phyloP scores from a whole-genome alignment of 2,888 invertebrate genomes.

The Tipula helvola region DNA sequence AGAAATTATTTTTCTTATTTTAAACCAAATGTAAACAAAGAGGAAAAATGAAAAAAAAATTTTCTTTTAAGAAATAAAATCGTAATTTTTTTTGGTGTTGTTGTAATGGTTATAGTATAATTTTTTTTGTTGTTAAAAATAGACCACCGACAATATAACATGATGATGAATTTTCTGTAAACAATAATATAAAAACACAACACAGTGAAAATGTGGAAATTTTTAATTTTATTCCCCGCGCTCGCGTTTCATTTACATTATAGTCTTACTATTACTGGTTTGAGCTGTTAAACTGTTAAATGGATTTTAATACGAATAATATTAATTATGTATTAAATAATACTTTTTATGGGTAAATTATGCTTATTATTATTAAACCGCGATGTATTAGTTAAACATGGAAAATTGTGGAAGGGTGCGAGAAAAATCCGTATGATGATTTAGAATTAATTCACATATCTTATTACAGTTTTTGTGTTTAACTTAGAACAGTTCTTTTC shows the following conservation, averaged over 20 bases:
- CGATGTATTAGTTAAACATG: background rate
- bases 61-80: background rate
- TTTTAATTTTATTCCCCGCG: background rate
- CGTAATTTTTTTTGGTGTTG: background rate
- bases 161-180: constrained; percentile 1
- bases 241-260: background rate
- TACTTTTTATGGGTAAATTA: background rate
- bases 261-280: background rate
- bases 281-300: background rate
- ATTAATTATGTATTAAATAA: background rate
- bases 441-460: background rate
- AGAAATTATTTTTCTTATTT: background rate
- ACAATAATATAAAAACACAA: background rate
- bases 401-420: background rate
- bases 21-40: background rate
- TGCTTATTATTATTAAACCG: background rate
- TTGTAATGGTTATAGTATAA: background rate
- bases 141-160: background rate
- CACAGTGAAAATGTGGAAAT: background rate
- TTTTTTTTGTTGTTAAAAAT: background rate
- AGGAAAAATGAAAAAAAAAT: background rate
- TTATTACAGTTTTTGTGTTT: background rate
- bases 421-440: background rate
- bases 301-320: background rate
- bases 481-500: background rate